A percentile compares a stretch with the other conserved stretches of the same genome.
These are phyloP conservation scores for Pherbina coryleti DNA, from an alignment of 2,888 invertebrate species.

Conservation along the genomic window DNA sequence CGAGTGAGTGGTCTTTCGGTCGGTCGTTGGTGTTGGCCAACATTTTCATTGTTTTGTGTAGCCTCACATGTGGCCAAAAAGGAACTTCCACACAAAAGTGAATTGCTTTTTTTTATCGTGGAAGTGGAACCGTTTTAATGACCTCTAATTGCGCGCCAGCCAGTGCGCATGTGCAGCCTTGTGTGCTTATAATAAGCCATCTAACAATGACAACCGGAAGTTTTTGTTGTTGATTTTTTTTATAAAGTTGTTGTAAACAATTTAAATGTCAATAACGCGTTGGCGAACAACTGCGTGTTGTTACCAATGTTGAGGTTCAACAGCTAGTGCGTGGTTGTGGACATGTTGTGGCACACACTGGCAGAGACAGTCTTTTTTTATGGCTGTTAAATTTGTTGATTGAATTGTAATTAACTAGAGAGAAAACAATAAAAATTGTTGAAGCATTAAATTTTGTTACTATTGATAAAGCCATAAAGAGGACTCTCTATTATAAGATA, in stretches of 20 bases:
- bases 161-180: slow-evolving; percentile 5
- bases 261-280: slow-evolving; percentile 21
- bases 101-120: background rate
- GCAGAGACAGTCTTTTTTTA: too few relatives aligned
- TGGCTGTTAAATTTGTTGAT: too few relatives aligned
- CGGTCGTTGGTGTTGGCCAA: slow-evolving; percentile 24
- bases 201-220: slow-evolving; percentile 24
- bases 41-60: slow-evolving; percentile 22
- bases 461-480: too few relatives aligned
- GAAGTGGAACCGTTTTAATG: slow-evolving; percentile 30
- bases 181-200: slow-evolving; percentile 1
- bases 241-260: slow-evolving; percentile 23
- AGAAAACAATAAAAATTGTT: too few relatives aligned
- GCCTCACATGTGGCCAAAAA: slow-evolving; percentile 35
- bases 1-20: slow-evolving; percentile 2
- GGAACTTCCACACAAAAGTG: slow-evolving; percentile 9
- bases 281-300: background rate
- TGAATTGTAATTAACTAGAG: too few relatives aligned
- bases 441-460: too few relatives aligned
- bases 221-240: background rate
- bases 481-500: too few relatives aligned
- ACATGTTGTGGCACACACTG: background rate
- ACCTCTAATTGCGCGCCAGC: background rate
- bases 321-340: background rate
- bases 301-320: background rate